Base-by-base conservation (phyloP, 64 coral and sea anemone species). In the Porites lutea region DNA sequence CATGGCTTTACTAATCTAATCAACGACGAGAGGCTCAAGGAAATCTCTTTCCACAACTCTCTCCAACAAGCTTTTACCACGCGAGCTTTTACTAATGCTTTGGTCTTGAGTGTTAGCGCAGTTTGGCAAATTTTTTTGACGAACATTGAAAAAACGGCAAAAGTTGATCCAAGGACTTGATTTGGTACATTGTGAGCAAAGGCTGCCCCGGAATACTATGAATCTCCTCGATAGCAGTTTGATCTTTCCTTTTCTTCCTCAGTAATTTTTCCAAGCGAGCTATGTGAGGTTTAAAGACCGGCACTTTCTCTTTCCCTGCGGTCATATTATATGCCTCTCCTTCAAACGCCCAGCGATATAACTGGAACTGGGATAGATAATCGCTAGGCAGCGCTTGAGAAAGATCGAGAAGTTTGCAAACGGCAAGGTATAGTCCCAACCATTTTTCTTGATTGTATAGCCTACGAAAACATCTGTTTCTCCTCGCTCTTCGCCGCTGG, bases 311-410 rank as follows among this genome's bases (percentile, higher is more conserved):
- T 46, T 71, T 80, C 3, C 46, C 77, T 16, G 74, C 81, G 5
- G 82, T 83, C 60, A 82, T 21, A 11, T 82, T 79, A n/a, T 90
- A 83, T 5, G 74, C 90, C 18, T 90, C 82, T 8, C 97, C 97
- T 70, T 99, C 94, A 72, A 99, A 99, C 66, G 97, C 97, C 97
- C 97, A 99, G 3, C 94, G 82, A 89, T 99, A 99, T 88, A 99
- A 93, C 83, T 99, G 94, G 48, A 99, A 99, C 52, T 99, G 94
- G 8, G 94, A 92, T 47, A 96, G 44, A 19, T 59, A 65, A 37
- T 96, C 94, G 3, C 89, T 88, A 0, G 91, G 93, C 9, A 99
- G 45, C 4, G 87, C 85, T 4, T 96, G 74, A 3, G 97, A 88
- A 4, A 96, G 88, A 66, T 99, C 97, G 18, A 99, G 94, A 14